Percentiles rank a stretch among this genome's conserved stretches.
Conservation (phyloP, 1,140 invertebrate species). For the Dendroctonus valens region DNA sequence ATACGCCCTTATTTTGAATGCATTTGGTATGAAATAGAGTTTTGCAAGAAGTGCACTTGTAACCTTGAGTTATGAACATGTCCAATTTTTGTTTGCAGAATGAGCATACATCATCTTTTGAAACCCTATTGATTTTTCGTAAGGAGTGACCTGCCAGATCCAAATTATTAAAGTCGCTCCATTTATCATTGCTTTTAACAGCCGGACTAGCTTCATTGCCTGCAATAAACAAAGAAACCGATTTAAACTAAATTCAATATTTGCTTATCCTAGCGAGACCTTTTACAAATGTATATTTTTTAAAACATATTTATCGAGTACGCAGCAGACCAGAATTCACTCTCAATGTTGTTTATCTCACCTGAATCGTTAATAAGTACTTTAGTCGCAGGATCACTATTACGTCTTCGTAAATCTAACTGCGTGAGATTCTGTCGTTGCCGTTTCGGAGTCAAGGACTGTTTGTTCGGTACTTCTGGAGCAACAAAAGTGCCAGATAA, state of each 20-base stretch:
- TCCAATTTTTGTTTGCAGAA: slow-evolving; percentile 61
- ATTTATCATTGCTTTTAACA: slow-evolving; percentile 53
- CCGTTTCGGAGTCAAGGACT: slow-evolving; percentile 52
- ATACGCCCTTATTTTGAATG: slow-evolving; percentile 75
- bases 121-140: slow-evolving; percentile 67
- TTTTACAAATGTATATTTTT: too few species aligned
- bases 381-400: slow-evolving; percentile 70
- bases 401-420: slow-evolving; percentile 62
- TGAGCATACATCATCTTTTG: slow-evolving; percentile 66
- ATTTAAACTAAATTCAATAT: too few species aligned
- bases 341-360: slow-evolving; percentile 15
- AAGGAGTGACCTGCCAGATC: slow-evolving; percentile 71
- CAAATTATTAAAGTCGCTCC: slow-evolving; percentile 60
- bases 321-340: too few species aligned
- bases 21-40: slow-evolving; percentile 85
- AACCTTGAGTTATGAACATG: slow-evolving; percentile 76
- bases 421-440: slow-evolving; percentile 52
- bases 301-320: too few species aligned
- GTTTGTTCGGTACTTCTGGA: slow-evolving; percentile 34
- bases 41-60: slow-evolving; percentile 81
- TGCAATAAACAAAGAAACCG: not conserved
- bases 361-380: slow-evolving; percentile 44
- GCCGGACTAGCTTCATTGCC: slow-evolving; percentile 45
- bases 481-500: slow-evolving; percentile 14
- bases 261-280: too few species aligned